These are phyloP conservation scores for Drosophila orena DNA, from an alignment of 1,140 invertebrate species.

Conservation along the genomic window DNA sequence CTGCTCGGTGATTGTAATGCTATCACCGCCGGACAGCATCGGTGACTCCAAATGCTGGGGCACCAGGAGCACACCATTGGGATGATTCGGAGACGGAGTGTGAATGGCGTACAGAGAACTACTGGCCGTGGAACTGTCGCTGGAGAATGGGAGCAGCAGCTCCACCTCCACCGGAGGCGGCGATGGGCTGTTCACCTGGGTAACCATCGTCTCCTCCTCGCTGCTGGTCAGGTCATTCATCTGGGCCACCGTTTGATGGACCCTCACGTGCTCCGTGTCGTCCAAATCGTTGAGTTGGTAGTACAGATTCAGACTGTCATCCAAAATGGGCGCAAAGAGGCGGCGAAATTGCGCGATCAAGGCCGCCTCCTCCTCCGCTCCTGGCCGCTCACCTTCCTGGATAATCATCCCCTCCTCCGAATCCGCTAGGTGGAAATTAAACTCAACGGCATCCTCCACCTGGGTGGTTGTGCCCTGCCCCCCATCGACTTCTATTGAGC, in stretches of 20 bases:
- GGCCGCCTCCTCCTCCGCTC: constrained; percentile 43
- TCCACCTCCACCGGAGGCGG: constrained; percentile 10
- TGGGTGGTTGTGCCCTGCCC: constrained; percentile 23
- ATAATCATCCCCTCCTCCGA: constrained; percentile 23
- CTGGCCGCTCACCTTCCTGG: constrained; percentile 12
- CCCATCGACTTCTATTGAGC: constrained; percentile 79
- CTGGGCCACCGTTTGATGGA: constrained; percentile 73
- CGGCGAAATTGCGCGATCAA: constrained; percentile 67
- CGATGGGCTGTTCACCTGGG: constrained; percentile 48
- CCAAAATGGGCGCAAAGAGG: constrained; percentile 68
- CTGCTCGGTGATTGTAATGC: constrained; percentile 64
- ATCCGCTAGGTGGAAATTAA: constrained; percentile 66
- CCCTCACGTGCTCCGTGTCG: constrained; percentile 64
- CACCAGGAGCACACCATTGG: constrained; percentile 28
- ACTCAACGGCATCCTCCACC: constrained; percentile 64
- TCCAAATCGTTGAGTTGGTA: constrained; percentile 64
- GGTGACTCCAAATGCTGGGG: constrained; percentile 44
- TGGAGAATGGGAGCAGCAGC: constrained; percentile 15
- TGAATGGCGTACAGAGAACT: constrained; percentile 76
- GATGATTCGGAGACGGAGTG: constrained; percentile 62
- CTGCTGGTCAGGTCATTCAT: constrained; percentile 64
- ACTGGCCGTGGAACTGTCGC: constrained; percentile 58
- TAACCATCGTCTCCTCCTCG: constrained; percentile 65
- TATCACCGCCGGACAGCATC: constrained; percentile 42
- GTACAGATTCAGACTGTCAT: constrained; percentile 65